phyloP scores from a whole-genome alignment of 1,140 invertebrate species.

The Penaeus japonicus region DNA sequence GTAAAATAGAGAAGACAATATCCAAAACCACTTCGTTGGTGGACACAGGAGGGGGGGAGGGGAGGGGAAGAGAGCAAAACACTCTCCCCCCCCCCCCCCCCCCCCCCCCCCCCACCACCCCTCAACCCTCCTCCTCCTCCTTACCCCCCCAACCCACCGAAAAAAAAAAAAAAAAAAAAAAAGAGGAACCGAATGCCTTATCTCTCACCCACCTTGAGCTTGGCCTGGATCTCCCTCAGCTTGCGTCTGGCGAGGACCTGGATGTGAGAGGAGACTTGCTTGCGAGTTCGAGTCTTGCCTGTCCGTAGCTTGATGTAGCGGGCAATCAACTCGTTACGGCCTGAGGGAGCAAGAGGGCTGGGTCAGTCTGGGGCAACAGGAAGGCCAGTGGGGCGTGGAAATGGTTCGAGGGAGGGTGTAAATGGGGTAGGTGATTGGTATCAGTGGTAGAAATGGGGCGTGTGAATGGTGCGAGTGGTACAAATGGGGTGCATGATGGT shows the following conservation, averaged over 20 bases:
- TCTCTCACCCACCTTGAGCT: conserved; percentile 85
- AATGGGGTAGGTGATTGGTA: too few relatives aligned
- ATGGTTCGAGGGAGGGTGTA: too few relatives aligned
- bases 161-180: not conserved
- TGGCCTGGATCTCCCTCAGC: conserved; percentile 95
- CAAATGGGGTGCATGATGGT: not conserved
- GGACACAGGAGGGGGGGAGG: too few relatives aligned
- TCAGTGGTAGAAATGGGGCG: too few relatives aligned
- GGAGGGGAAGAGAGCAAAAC: too few relatives aligned
- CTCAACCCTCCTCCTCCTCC: too few relatives aligned
- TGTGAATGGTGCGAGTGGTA: too few relatives aligned
- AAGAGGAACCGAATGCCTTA: not conserved
- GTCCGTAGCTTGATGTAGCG: conserved; percentile 98
- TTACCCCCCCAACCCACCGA: not conserved
- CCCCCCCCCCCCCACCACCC: too few relatives aligned
- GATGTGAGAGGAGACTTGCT: conserved; percentile 99
- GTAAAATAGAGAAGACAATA: too few relatives aligned
- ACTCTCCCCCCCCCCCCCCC: too few relatives aligned
- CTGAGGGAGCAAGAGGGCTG: conserved; percentile 69
- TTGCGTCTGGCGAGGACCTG: conserved; percentile 98
- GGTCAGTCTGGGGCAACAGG: not conserved
- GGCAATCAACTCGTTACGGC: conserved; percentile 98
- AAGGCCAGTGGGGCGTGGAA: too few relatives aligned
- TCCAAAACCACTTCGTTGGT: too few relatives aligned
- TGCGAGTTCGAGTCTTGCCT: conserved; percentile 97